A percentile compares a stretch with the other conserved stretches of the same genome.
Conservation (phyloP, 2,888 invertebrate species). For the Trachelus troglodyta region DNA sequence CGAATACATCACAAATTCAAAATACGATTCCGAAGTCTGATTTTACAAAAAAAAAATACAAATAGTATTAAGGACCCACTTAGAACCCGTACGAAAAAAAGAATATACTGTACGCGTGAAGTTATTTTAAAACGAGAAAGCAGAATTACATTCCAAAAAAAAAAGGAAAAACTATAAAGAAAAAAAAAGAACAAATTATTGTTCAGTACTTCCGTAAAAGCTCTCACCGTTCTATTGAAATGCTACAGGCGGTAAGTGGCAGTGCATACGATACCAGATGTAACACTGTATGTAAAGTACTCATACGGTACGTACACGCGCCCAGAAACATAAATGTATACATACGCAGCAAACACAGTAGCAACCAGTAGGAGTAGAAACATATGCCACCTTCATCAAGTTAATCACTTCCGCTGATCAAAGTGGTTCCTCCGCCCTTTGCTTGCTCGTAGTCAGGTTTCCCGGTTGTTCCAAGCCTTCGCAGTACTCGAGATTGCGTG, state of each 20-base stretch:
- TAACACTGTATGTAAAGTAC: not conserved
- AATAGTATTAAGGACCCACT: not conserved
- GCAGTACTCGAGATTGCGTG: not conserved
- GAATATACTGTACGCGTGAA: not conserved
- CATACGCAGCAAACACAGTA: not conserved
- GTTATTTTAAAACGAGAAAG: not conserved
- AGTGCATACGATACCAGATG: not conserved
- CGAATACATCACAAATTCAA: too few species aligned
- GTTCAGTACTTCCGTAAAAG: not conserved
- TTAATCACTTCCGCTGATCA: slow-evolving; percentile 7
- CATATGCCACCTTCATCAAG: slow-evolving; percentile 6
- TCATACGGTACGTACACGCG: not conserved
- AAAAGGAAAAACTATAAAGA: not conserved
- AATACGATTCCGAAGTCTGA: too few species aligned
- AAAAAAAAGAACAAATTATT: not conserved
- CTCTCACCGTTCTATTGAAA: not conserved
- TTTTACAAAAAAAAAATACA: not conserved
- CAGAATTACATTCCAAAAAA: not conserved
- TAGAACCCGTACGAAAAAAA: too few species aligned
- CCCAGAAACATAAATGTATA: not conserved
- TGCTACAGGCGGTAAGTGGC: not conserved
- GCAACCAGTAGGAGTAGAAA: not conserved
- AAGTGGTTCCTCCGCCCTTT: slow-evolving; percentile 7
- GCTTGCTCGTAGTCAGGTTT: not conserved
- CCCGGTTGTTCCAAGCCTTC: not conserved